Conservation (phyloP, 2,113 vertebrate genomes). For the Meleagris gallopavo region DNA sequence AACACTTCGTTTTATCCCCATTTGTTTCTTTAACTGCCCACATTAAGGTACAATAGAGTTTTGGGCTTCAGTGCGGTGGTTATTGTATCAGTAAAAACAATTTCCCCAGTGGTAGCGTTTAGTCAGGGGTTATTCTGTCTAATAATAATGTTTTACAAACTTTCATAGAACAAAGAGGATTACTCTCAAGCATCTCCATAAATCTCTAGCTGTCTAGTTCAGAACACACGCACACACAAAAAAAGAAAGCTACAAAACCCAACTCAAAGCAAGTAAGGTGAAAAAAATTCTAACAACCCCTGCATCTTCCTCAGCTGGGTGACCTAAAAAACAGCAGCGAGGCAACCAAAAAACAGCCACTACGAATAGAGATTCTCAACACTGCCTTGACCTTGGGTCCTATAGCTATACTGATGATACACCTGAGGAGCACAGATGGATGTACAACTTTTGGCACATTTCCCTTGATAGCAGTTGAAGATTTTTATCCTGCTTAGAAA, state of each 20-base stretch:
- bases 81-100: slow-evolving; percentile 41
- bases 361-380: background rate
- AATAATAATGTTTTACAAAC: background rate
- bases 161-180: slow-evolving; percentile 17
- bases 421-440: background rate
- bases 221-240: background rate
- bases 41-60: slow-evolving; percentile 57
- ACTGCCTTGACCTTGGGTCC: background rate
- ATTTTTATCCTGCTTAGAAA: slow-evolving; percentile 1
- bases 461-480: background rate
- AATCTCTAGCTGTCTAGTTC: background rate
- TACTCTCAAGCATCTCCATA: background rate
- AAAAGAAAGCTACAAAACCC: background rate
- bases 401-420: background rate
- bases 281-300: background rate
- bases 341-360: background rate
- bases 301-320: background rate
- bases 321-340: background rate
- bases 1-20: slow-evolving; percentile 59
- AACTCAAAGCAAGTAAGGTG: background rate
- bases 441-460: background rate
- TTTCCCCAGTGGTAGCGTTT: slow-evolving; percentile 54
- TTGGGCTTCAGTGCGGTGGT: slow-evolving; percentile 53
- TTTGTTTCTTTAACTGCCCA: slow-evolving; percentile 54
- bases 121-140: slow-evolving; percentile 33